phyloP scores from a whole-genome alignment of 2,797 vertebrate genomes.

The Dryobates pubescens region DNA sequence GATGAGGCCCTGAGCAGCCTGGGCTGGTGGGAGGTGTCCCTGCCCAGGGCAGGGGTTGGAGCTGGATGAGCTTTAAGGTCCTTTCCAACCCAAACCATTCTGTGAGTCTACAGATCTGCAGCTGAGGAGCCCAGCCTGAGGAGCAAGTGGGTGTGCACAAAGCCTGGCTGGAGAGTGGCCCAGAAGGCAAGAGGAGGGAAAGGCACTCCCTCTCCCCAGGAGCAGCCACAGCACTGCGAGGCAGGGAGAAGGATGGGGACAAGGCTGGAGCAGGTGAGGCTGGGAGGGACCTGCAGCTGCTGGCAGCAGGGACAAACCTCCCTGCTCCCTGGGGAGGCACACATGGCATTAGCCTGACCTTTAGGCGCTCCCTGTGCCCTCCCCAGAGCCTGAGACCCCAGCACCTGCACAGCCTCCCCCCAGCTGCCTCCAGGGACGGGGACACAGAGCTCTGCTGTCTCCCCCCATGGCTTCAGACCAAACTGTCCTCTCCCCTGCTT shows the following conservation, averaged over 20 bases:
- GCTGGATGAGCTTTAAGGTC: too few species aligned
- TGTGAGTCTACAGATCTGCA: too few species aligned
- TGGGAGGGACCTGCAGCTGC: not conserved
- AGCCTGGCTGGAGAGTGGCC: rapidly evolving
- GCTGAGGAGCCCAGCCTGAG: not conserved
- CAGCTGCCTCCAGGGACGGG: too few species aligned
- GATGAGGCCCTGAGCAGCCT: too few species aligned
- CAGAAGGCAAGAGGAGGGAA: not conserved
- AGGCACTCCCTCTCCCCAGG: not conserved
- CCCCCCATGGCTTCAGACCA: not conserved
- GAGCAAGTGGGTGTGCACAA: not conserved
- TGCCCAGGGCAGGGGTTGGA: too few species aligned
- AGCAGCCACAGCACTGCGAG: not conserved
- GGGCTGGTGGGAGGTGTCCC: too few species aligned
- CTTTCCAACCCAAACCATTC: too few species aligned
- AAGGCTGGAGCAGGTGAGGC: not conserved
- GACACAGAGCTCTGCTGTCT: not conserved
- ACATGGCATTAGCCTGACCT: rapidly evolving
- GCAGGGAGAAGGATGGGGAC: not conserved
- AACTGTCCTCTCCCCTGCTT: not conserved
- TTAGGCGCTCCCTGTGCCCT: rapidly evolving
- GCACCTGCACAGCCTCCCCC: not conserved
- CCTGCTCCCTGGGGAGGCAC: rapidly evolving
- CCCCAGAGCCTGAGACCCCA: rapidly evolving
- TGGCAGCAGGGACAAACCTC: rapidly evolving